Base-by-base conservation (phyloP, 2,797 vertebrate genomes). In the Tauraco hartlaubi region DNA sequence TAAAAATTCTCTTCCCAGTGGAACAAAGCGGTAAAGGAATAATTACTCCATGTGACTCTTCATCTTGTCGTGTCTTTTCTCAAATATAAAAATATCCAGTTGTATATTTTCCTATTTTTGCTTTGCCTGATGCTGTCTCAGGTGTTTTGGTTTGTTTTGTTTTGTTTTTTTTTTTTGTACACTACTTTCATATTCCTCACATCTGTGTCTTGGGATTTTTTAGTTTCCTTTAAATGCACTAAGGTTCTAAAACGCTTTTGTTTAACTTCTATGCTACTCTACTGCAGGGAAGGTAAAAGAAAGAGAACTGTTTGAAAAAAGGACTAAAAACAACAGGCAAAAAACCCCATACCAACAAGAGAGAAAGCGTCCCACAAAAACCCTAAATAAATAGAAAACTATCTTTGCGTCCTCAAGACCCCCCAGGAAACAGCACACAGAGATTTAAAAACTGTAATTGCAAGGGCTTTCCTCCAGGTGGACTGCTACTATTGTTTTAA, bases 401-500 rank as follows among this genome's bases (percentile, higher is more conserved):
- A 52, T 9, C 13, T 67, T 76, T 74, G 13, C 17, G 6, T 54
- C 31, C 71, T 71, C 4, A 33, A 28, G 19, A 35, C 4, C 1
- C 5, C 46, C 43, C 18, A 46, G 33, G 49, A 49, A 61, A 26
- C 2, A 39, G 5, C 20, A 25, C 41, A 7, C 2, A 58, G 7
- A 6, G 3, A 1, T 85, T 72, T 58, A 1, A 6, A 52, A 44
- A 37, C 6, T 14, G 7, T 39, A 2, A 8, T 44, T 33, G 4
- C 10, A 61, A 52, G 13, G n/a, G 5, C 10, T 66, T 64, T 75
- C 55, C 23, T 79, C 31, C 6, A 3, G 4, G 20, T 67, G 48
- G 28, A 55, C 13, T 0, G 0, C 23, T 79, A 2, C 15, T 58
- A 0, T 2, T 48, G 13, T 46, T 66, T 79, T 62, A 33, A 79